Evolutionary conservation across 1,140 invertebrate genomes (phyloP).

Genomic region (Drosophila mauritiana): DNA sequence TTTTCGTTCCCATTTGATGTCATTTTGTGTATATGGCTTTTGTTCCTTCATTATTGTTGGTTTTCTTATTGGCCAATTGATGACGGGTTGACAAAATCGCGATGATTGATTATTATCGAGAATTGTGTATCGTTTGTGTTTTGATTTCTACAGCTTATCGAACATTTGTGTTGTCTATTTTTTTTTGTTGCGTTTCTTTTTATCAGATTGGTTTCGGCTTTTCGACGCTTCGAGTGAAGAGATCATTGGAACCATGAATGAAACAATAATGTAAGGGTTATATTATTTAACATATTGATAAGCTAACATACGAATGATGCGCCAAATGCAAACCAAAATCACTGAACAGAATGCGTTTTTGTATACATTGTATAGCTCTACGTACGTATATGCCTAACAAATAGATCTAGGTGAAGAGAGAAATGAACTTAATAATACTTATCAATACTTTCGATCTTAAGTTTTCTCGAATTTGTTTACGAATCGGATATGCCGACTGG

Average conservation of each 20-base stretch:
- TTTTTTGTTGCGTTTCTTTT: constrained; percentile 31
- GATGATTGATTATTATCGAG: constrained; percentile 1
- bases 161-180: constrained; percentile 26
- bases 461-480: constrained; percentile 62
- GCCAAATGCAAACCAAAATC: constrained; percentile 70
- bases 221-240: constrained; percentile 11
- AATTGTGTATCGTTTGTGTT: constrained; percentile 14
- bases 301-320: constrained; percentile 69
- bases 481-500: constrained; percentile 67
- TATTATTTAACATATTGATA: constrained; percentile 55
- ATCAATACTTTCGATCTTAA: constrained; percentile 49
- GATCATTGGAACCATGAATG: constrained; percentile 27
- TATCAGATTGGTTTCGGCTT: constrained; percentile 23
- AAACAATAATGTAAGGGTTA: constrained; percentile 64
- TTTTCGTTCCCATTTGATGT: constrained; percentile 61
- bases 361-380: constrained; percentile 61
- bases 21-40: constrained; percentile 75
- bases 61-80: constrained; percentile 30
- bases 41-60: constrained; percentile 50
- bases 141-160: constrained; percentile 29
- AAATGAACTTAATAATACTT: constrained; percentile 31
- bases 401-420: constrained; percentile 45
- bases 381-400: constrained; percentile 17
- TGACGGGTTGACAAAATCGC: constrained; percentile 5
- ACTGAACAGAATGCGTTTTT: constrained; percentile 50